Conservation (phyloP, 2,113 vertebrate genomes). For the Cromileptes altivelis region DNA sequence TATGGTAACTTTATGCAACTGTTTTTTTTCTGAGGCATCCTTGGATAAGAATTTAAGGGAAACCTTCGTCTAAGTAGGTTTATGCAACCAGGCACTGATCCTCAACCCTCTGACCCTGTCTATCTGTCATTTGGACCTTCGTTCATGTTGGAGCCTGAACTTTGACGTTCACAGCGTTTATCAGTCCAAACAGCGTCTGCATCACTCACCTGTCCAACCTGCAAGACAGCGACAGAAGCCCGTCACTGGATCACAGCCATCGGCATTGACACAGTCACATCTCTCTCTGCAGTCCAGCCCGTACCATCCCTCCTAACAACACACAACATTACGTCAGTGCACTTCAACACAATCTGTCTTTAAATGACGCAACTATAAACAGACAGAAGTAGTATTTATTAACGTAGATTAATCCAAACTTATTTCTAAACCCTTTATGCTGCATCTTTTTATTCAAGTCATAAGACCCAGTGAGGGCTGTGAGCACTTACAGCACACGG, state of each 20-base stretch:
- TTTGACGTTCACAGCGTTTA: no score
- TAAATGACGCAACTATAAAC: no score
- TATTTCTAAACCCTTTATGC: not conserved
- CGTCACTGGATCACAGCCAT: constrained; percentile 89
- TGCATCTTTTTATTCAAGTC: not conserved
- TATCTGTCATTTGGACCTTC: no score
- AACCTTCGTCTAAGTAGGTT: no score
- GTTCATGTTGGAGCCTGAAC: not conserved
- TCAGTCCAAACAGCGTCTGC: not conserved
- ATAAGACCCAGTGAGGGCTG: no score
- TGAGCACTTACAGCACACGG: constrained; percentile 88
- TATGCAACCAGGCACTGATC: not conserved
- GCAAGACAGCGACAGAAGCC: constrained; percentile 91
- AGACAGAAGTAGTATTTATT: not conserved
- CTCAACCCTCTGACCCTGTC: not conserved
- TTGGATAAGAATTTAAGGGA: no score
- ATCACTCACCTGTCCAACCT: constrained; percentile 92
- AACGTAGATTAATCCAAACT: not conserved
- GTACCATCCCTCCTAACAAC: constrained; percentile 87
- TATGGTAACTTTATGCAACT: no score
- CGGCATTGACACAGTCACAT: constrained; percentile 90
- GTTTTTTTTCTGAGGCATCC: no score
- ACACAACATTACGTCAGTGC: not conserved
- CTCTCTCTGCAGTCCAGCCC: constrained; percentile 89
- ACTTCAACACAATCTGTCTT: no score